Conservation (phyloP, 2,888 invertebrate genomes). For the Ennomos erosarius region DNA sequence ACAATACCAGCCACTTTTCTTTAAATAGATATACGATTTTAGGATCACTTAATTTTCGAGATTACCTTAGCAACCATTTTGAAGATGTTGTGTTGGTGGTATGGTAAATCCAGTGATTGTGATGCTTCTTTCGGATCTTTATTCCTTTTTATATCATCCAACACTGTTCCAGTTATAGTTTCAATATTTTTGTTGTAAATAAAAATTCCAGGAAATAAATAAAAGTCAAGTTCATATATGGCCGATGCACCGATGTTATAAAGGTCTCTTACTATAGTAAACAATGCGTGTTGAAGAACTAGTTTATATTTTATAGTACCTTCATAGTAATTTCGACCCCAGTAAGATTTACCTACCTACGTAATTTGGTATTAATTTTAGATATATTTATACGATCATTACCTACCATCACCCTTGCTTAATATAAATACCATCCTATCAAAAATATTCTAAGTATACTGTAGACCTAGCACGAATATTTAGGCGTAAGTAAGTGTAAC, state of each 20-base stretch:
- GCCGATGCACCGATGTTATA: conserved; percentile 60
- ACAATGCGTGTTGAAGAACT: conserved; percentile 37
- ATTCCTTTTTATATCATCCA: conserved; percentile 63
- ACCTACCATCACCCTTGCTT: too few relatives aligned
- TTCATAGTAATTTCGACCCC: not conserved
- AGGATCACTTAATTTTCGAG: conserved; percentile 20
- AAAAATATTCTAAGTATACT: too few relatives aligned
- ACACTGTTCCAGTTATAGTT: conserved; percentile 63
- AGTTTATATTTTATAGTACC: conserved; percentile 33
- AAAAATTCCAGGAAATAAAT: conserved; percentile 72
- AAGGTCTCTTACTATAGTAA: conserved; percentile 46
- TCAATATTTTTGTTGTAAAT: conserved; percentile 59
- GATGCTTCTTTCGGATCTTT: conserved; percentile 50
- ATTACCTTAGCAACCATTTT: conserved; percentile 78
- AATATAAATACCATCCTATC: too few relatives aligned
- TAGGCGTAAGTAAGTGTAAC: too few relatives aligned
- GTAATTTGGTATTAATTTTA: too few relatives aligned
- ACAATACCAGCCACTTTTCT: conserved; percentile 7
- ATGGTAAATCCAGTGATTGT: conserved; percentile 61
- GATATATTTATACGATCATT: too few relatives aligned
- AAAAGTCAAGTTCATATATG: conserved; percentile 75
- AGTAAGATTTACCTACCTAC: too few relatives aligned
- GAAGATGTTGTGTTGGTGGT: conserved; percentile 47
- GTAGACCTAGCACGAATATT: too few relatives aligned
- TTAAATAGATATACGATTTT: not conserved